Conservation (phyloP, 2,113 vertebrate genomes). For the Boulengeromyrus knoepffleri region DNA sequence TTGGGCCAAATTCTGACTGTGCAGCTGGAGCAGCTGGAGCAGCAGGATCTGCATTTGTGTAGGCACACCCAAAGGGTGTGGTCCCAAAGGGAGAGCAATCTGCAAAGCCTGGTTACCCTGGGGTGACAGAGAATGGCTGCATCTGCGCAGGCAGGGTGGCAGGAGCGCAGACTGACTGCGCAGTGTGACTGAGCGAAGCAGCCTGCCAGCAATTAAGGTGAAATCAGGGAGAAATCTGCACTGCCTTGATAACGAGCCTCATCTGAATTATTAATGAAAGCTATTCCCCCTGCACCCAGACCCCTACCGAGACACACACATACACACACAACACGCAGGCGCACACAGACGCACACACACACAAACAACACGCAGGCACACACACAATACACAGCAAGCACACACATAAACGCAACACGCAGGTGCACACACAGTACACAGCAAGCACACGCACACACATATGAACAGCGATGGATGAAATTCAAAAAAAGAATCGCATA, state of each 20-base stretch:
- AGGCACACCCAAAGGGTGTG: not conserved
- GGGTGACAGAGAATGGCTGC: slow-evolving; percentile 35
- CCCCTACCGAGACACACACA: slow-evolving; percentile 61
- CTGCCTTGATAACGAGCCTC: slow-evolving; percentile 74
- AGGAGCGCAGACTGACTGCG: slow-evolving; percentile 60
- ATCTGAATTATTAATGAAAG: slow-evolving; percentile 76
- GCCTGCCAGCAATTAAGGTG: slow-evolving; percentile 74
- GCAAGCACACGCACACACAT: slow-evolving; percentile 42
- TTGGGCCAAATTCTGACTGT: not conserved
- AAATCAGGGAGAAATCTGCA: slow-evolving; percentile 73
- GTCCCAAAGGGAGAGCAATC: not conserved
- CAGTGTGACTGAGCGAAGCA: slow-evolving; percentile 66
- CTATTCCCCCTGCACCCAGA: slow-evolving; percentile 62
- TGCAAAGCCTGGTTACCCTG: not conserved
- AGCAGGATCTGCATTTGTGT: not conserved
- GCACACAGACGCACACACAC: slow-evolving; percentile 39
- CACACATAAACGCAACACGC: slow-evolving; percentile 48
- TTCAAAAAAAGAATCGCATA: not conserved
- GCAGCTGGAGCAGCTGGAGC: not conserved
- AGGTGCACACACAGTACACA: slow-evolving; percentile 19
- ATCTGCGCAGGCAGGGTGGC: slow-evolving; percentile 30
- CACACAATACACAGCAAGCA: slow-evolving; percentile 16
- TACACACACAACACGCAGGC: slow-evolving; percentile 22
- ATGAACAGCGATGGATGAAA: slow-evolving; percentile 13
- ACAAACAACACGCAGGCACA: not conserved